Evolutionary conservation across 1,140 invertebrate species (phyloP), one percentile per base, ranked within the genome.

Genomic region (Caenorhabditis latens): DNA sequence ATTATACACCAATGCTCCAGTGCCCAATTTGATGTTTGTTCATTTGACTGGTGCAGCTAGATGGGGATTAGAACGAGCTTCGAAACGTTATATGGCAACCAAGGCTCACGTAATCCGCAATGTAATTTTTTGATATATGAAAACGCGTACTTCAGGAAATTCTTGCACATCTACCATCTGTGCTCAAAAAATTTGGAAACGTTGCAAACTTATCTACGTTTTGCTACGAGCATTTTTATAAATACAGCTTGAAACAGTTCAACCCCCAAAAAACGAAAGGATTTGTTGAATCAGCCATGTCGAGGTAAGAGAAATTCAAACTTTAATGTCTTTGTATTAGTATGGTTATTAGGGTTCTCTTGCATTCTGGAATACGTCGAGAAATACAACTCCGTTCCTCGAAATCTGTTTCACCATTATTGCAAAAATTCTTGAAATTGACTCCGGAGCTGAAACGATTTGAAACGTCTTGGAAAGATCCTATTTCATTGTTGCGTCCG

Each of bases 231-330:
- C 65, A 71, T 8, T 43, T 43, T n/a, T 71, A 46, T 42, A 71
- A n/a, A n/a, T n/a, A n/a, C n/a, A n/a, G n/a, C n/a, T 16, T 42
- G 40, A 71, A 71, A 71, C 9, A 14, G 4, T 71, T 43, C 42
- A 71, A 46, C 19, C 40, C 65, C 6, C 65, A 71, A 46, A 71
- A 71, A 43, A 71, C 65, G 5, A 71, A 71, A 13, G 65, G 65
- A 42, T 71, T 71, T 16, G 6, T 19, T 14, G 42, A 46, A 4
- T 9, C 40, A 5, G 65, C 65, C 4, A 71, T 71, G 2, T 42
- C 65, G 3, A 65, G 61, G 24, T 40, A 58, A 50, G 48, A n/a
- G n/a, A n/a, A n/a, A n/a, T n/a, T n/a, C n/a, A n/a, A n/a, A n/a
- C n/a, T n/a, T n/a, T n/a, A n/a, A n/a, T n/a, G n/a, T n/a, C n/a